phyloP scores from a whole-genome alignment of 2,888 invertebrate species.

The Cyclophora punctaria region DNA sequence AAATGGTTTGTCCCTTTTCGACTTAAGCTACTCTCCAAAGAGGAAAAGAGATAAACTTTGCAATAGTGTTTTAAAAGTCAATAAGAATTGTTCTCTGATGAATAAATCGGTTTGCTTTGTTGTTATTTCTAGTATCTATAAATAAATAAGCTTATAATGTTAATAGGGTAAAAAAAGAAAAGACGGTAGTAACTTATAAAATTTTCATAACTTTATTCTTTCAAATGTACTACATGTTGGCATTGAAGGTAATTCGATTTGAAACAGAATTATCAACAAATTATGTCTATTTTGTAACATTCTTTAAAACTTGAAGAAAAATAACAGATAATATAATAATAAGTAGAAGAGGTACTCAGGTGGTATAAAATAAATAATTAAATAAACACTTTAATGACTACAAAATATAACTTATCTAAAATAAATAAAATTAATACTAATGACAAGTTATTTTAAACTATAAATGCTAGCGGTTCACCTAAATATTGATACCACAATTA shows the following conservation, averaged over 20 bases:
- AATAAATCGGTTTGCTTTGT: too few relatives aligned
- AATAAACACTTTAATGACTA: conserved; percentile 59
- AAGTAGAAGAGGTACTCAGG: conserved; percentile 71
- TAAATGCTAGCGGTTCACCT: conserved; percentile 66
- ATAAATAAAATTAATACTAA: conserved; percentile 74
- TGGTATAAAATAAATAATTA: conserved; percentile 65
- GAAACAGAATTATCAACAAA: conserved; percentile 14
- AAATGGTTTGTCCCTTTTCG: too few relatives aligned
- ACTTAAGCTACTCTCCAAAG: too few relatives aligned
- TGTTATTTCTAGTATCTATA: too few relatives aligned
- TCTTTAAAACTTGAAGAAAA: conserved; percentile 29
- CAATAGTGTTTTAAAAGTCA: too few relatives aligned
- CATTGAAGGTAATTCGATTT: conserved; percentile 13
- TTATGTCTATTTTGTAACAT: conserved; percentile 25
- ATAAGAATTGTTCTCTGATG: too few relatives aligned
- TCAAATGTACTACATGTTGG: conserved; percentile 25
- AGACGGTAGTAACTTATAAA: conserved; percentile 9
- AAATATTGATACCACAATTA: conserved; percentile 52
- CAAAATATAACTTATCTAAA: conserved; percentile 53
- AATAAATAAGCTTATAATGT: not conserved
- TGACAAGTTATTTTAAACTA: conserved; percentile 73
- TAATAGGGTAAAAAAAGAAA: conserved; percentile 24
- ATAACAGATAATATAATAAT: conserved; percentile 35
- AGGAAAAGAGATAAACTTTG: too few relatives aligned
- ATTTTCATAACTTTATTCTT: conserved; percentile 36